Evolutionary conservation across 2,113 vertebrate species (phyloP).

Genomic region (Aldabrachelys gigantea): DNA sequence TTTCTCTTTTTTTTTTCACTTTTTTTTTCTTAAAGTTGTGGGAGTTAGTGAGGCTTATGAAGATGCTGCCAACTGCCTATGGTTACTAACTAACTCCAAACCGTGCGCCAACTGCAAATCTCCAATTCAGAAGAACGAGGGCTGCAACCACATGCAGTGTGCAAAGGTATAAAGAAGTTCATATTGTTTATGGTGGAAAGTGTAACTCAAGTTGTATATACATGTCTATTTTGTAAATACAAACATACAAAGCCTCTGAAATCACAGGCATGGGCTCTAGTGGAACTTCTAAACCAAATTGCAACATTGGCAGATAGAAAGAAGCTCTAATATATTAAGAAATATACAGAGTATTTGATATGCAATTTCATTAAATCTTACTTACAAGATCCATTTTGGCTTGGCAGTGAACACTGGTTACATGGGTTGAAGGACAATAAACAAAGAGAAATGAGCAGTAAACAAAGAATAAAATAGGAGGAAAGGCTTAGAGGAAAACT

Average conservation of each 20-base stretch:
- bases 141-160: conserved; percentile 99
- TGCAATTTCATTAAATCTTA: background rate
- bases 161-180: conserved; percentile 88
- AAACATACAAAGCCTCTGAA: background rate
- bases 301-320: background rate
- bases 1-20: conserved; percentile 53
- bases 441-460: background rate
- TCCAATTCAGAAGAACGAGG: conserved; percentile 99
- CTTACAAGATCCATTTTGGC: background rate
- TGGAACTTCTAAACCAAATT: background rate
- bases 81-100: conserved; percentile 97
- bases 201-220: background rate
- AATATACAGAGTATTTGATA: background rate
- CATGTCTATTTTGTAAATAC: background rate
- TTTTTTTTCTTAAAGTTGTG: conserved; percentile 83
- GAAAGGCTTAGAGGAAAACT: background rate
- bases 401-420: background rate
- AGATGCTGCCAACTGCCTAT: conserved; percentile 98
- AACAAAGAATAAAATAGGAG: background rate
- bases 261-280: background rate
- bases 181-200: background rate
- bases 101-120: conserved; percentile 98
- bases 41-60: conserved; percentile 97
- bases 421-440: background rate
- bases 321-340: background rate